Conservation (phyloP, 2,797 vertebrate species). For the Aeoliscus strigatus region DNA sequence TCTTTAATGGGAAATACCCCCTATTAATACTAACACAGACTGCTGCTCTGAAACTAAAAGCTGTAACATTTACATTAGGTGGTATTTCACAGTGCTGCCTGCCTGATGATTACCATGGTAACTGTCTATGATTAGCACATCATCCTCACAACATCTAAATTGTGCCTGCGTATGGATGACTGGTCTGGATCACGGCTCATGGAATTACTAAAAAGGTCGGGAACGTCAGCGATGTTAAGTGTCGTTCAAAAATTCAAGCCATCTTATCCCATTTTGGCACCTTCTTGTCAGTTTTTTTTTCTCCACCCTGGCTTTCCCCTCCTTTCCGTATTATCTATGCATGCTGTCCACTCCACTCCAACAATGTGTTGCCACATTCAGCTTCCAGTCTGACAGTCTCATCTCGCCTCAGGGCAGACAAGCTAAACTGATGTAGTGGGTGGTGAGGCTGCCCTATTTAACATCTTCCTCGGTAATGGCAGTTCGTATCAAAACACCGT, state of each 20-base stretch:
- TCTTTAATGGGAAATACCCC: conserved; percentile 13
- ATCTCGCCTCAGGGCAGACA: conserved; percentile 43
- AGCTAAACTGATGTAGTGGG: conserved; percentile 47
- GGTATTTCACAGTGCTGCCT: conserved; percentile 11
- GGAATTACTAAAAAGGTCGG: conserved; percentile 10
- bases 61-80: conserved; percentile 27
- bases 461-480: conserved; percentile 39
- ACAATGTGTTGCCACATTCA: conserved; percentile 52
- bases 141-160: conserved; percentile 15
- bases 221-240: conserved; percentile 4
- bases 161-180: conserved; percentile 14
- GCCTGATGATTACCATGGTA: conserved; percentile 28
- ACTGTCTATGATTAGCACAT: conserved; percentile 17
- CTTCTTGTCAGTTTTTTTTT: conserved; percentile 31
- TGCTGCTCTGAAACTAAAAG: conserved; percentile 24
- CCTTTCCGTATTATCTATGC: conserved; percentile 50
- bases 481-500: conserved; percentile 38
- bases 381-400: conserved; percentile 58
- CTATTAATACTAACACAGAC: conserved; percentile 25
- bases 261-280: conserved; percentile 18
- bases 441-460: conserved; percentile 48
- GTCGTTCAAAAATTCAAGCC: conserved; percentile 13
- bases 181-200: conserved; percentile 15
- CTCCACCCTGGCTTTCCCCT: conserved; percentile 23
- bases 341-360: conserved; percentile 44